Evolutionary conservation across 1,140 invertebrate genomes (phyloP).

Genomic region (Penaeus japonicus): DNA sequence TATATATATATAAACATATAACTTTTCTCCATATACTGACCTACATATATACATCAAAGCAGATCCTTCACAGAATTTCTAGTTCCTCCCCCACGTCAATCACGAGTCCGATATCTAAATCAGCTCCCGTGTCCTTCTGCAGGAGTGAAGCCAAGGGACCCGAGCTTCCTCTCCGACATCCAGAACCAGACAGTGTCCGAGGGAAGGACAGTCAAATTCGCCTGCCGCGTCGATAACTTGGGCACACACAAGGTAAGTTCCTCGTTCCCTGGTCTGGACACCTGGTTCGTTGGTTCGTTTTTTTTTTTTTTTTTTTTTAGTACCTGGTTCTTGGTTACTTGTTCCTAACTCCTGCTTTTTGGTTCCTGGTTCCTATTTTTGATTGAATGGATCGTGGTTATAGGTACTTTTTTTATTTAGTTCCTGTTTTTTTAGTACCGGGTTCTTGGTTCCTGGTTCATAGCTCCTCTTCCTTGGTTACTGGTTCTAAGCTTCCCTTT

Average conservation of each 20-base stretch:
- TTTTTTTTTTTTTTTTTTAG: too few species aligned
- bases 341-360: too few species aligned
- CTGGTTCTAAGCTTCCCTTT: too few species aligned
- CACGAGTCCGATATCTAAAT: neutral
- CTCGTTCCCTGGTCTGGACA: neutral
- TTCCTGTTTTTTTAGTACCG: too few species aligned
- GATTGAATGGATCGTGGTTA: too few species aligned
- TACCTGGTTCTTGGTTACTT: neutral
- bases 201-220: conserved; percentile 56
- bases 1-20: neutral
- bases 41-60: neutral
- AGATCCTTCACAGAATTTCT: neutral
- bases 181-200: conserved; percentile 59
- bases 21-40: neutral
- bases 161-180: conserved; percentile 57
- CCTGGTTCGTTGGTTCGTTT: too few species aligned
- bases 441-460: too few species aligned
- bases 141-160: conserved; percentile 49
- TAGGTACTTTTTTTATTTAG: too few species aligned
- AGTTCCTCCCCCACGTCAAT: neutral
- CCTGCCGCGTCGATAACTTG: conserved; percentile 58
- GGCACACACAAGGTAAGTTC: conserved; percentile 58
- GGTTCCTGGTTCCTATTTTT: too few species aligned
- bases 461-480: too few species aligned
- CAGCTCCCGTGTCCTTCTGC: neutral